These are phyloP conservation scores for Anguilla rostrata DNA, from an alignment of 2,113 vertebrate genomes.

Conservation along the genomic window DNA sequence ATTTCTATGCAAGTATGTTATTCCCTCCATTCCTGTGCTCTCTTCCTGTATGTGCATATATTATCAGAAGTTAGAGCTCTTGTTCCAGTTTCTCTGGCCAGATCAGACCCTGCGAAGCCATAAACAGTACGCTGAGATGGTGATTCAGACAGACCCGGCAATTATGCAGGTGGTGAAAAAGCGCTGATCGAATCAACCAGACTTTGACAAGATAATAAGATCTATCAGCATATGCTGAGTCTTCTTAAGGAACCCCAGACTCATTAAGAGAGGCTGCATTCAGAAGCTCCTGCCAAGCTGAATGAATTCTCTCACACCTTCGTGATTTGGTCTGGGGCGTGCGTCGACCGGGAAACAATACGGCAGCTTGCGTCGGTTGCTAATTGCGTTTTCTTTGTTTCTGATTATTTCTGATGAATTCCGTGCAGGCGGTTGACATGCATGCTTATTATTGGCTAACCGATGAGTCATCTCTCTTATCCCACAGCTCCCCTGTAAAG, in stretches of 20 bases:
- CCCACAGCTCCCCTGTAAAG: conserved; percentile 82
- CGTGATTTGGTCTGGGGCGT: not conserved
- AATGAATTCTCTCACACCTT: not conserved
- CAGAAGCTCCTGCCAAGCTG: not conserved
- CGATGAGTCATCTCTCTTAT: conserved; percentile 2
- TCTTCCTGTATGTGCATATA: not conserved
- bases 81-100: not conserved
- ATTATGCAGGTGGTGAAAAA: not conserved
- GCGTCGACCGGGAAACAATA: not conserved
- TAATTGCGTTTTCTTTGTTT: not conserved
- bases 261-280: conserved; percentile 5
- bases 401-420: not conserved
- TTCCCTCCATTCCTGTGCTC: not conserved
- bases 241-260: not conserved
- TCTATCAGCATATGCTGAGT: not conserved
- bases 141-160: conserved; percentile 2
- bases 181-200: not conserved
- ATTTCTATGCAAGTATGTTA: not conserved
- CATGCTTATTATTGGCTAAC: not conserved
- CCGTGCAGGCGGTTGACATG: not conserved
- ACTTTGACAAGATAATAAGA: conserved; percentile 4
- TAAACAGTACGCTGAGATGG: not conserved
- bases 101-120: not conserved
- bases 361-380: not conserved
- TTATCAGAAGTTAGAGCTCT: not conserved